A percentile compares a stretch with the other conserved stretches of the same genome.
Evolutionary conservation across 1,140 invertebrate species (phyloP).

Genomic region (Amyelois transitella): DNA sequence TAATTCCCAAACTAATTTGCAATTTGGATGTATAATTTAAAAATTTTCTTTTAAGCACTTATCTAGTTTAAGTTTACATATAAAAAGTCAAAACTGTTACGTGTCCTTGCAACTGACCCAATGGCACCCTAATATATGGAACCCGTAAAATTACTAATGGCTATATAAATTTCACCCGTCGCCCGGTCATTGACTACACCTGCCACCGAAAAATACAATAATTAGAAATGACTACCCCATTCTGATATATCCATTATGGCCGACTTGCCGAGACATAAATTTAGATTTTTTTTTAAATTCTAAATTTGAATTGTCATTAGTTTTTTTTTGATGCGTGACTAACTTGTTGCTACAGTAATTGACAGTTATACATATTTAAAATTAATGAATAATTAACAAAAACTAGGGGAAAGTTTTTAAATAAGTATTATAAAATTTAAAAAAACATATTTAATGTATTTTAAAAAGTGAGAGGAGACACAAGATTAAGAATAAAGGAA

Average conservation of each 20-base stretch:
- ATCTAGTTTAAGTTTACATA: not conserved
- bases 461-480: too few relatives aligned
- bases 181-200: conserved; percentile 20
- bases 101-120: not conserved
- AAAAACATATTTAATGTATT: too few relatives aligned
- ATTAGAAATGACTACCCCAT: conserved; percentile 22
- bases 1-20: too few relatives aligned
- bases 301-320: conserved; percentile 13
- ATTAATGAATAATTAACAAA: not conserved
- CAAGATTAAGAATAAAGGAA: too few relatives aligned
- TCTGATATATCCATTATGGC: conserved; percentile 15
- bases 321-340: conserved; percentile 7
- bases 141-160: conserved; percentile 40
- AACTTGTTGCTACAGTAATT: not conserved
- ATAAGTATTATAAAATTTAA: not conserved
- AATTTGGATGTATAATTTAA: too few relatives aligned
- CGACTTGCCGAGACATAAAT: conserved; percentile 16
- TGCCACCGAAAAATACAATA: conserved; percentile 37
- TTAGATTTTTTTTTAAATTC: conserved; percentile 14
- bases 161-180: conserved; percentile 36
- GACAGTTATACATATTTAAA: not conserved
- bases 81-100: not conserved
- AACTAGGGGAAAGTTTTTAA: too few relatives aligned
- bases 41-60: too few relatives aligned
- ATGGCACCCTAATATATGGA: conserved; percentile 6